These are phyloP conservation scores for Polydrusus pterygomalis DNA, from an alignment of 2,888 invertebrate genomes.

Conservation along the genomic window DNA sequence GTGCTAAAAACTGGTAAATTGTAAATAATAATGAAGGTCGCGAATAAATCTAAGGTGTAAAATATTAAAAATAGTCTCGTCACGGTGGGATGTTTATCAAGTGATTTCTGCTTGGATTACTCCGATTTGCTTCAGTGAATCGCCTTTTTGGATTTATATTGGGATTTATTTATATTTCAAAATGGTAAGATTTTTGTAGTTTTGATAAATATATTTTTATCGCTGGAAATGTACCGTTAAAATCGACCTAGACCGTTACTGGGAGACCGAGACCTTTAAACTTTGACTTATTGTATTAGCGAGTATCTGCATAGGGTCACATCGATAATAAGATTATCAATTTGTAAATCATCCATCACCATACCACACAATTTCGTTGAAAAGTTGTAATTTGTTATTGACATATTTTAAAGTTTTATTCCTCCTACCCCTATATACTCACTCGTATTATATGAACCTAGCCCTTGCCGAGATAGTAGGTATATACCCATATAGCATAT, in stretches of 20 bases:
- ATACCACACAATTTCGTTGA: too few relatives aligned
- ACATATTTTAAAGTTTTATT: too few relatives aligned
- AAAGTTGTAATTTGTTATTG: too few relatives aligned
- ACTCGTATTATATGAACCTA: too few relatives aligned
- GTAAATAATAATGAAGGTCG: constrained; percentile 26
- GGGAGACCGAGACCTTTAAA: neutral
- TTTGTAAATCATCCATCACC: too few relatives aligned
- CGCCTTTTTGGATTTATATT: constrained; percentile 37
- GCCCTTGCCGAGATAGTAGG: too few relatives aligned
- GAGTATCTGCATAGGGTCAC: too few relatives aligned
- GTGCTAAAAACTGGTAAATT: constrained; percentile 16
- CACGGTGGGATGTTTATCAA: constrained; percentile 39
- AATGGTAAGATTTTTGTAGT: constrained; percentile 37
- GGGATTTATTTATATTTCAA: constrained; percentile 33
- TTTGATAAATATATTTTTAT: neutral
- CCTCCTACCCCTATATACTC: too few relatives aligned
- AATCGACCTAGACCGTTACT: neutral
- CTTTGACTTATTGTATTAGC: neutral
- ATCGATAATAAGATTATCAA: too few relatives aligned
- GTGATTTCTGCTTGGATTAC: constrained; percentile 50
- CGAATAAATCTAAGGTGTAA: constrained; percentile 11
- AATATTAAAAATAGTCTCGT: constrained; percentile 34
- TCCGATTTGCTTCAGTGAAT: constrained; percentile 37
- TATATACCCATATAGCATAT: too few relatives aligned
- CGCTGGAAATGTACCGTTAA: neutral